phyloP scores from a whole-genome alignment of 2,888 invertebrate genomes.

The Serrognathus titanus region DNA sequence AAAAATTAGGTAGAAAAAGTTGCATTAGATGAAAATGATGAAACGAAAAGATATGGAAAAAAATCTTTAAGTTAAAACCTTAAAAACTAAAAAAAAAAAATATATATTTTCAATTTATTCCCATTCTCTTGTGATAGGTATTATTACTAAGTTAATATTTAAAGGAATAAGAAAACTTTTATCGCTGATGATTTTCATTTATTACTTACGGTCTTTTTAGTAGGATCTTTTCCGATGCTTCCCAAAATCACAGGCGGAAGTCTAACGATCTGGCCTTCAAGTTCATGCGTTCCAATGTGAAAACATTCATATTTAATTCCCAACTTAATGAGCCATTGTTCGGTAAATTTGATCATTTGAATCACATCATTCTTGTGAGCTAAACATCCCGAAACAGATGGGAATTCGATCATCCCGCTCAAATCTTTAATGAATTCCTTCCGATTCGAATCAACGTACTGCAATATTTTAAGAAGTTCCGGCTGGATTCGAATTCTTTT shows the following conservation, averaged over 20 bases:
- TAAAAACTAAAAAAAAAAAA: no score
- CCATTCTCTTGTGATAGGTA: no score
- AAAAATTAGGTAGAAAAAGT: no score
- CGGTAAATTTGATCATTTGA: constrained; percentile 42
- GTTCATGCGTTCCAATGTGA: constrained; percentile 40
- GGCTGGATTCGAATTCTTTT: constrained; percentile 44
- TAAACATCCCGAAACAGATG: constrained; percentile 42
- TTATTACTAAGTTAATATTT: no score
- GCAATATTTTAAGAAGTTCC: constrained; percentile 42
- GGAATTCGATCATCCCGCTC: constrained; percentile 41
- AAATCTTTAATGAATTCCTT: constrained; percentile 40
- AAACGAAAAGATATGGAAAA: no score
- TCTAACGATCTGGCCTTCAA: constrained; percentile 39
- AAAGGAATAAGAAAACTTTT: no score
- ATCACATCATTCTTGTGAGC: constrained; percentile 37
- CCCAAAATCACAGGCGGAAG: constrained; percentile 47
- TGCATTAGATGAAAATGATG: no score
- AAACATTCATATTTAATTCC: constrained; percentile 47
- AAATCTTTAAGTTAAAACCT: no score
- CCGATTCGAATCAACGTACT: constrained; percentile 44
- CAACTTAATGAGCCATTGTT: constrained; percentile 44
- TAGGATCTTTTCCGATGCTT: constrained; percentile 34
- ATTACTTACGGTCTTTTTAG: constrained; percentile 44
- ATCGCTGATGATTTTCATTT: no score
- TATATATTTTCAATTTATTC: no score